A percentile compares a stretch with the other conserved stretches of the same genome.
These are phyloP conservation scores for Oreortyx pictus DNA, from an alignment of 2,797 vertebrate species.

Conservation along the genomic window DNA sequence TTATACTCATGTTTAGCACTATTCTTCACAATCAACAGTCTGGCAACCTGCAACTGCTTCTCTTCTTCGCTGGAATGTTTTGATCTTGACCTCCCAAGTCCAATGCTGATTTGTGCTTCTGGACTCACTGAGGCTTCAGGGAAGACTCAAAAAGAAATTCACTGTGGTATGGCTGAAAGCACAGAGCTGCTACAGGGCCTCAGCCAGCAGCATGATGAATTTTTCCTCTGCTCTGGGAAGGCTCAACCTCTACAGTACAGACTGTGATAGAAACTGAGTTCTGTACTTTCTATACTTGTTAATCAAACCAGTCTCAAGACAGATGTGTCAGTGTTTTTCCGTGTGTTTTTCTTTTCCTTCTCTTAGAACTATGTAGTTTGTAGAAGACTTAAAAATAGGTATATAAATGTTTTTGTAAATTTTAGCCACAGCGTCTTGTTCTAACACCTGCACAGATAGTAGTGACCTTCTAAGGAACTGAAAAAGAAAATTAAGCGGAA, in stretches of 20 bases:
- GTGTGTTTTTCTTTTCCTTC: no score
- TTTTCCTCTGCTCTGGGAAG: background rate
- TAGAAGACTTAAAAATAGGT: no score
- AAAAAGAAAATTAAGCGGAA: no score
- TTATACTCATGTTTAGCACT: background rate
- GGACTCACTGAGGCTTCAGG: background rate
- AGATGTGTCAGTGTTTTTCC: no score
- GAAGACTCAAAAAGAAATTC: background rate
- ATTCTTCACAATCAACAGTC: rapidly evolving
- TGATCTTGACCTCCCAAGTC: rapidly evolving
- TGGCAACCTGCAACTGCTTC: background rate
- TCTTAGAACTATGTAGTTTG: no score
- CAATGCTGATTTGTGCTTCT: background rate
- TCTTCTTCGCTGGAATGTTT: background rate
- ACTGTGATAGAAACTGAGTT: no score
- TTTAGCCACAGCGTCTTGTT: no score
- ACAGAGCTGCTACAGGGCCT: rapidly evolving
- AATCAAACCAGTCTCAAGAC: no score
- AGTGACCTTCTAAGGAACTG: no score
- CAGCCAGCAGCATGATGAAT: background rate
- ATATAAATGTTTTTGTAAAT: no score
- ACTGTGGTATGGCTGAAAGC: rapidly evolving
- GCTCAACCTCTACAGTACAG: background rate
- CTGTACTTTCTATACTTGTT: no score
- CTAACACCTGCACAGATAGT: no score